phyloP scores from a whole-genome alignment of 2,113 vertebrate genomes.

The Phalacrocorax pelagicus region DNA sequence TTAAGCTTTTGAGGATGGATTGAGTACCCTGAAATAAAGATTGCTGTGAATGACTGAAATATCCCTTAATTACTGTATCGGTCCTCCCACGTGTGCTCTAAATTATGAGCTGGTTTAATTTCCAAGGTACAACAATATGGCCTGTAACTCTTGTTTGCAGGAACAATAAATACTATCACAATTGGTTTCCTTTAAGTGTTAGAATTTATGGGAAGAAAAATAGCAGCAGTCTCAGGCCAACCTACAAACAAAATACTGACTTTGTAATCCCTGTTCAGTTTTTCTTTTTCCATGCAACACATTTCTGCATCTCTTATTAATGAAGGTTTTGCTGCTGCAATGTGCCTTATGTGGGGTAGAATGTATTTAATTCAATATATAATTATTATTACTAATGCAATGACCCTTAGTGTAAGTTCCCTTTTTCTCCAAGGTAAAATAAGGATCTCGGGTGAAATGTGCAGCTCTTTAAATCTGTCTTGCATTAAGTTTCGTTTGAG shows the following conservation, averaged over 20 bases:
- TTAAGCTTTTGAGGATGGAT: neutral
- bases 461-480: neutral
- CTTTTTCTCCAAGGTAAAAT: slow-evolving; percentile 18
- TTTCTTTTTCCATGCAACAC: neutral
- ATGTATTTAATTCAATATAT: neutral
- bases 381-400: slow-evolving; percentile 15
- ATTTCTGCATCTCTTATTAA: slow-evolving; percentile 9
- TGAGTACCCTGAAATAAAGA: neutral
- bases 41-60: neutral
- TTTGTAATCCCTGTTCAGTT: neutral
- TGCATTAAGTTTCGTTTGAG: neutral
- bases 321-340: neutral
- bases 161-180: neutral
- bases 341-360: neutral
- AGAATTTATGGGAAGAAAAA: neutral
- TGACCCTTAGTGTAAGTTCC: neutral
- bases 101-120: neutral
- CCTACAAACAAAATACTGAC: neutral
- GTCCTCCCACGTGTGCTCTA: neutral
- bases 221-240: neutral
- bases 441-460: neutral
- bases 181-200: neutral
- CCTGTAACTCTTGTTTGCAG: neutral
- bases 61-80: neutral
- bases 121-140: neutral